A percentile compares a stretch with the other conserved stretches of the same genome.
phyloP scores from a whole-genome alignment of 2,797 vertebrate genomes.

The Hybognathus amarus region DNA sequence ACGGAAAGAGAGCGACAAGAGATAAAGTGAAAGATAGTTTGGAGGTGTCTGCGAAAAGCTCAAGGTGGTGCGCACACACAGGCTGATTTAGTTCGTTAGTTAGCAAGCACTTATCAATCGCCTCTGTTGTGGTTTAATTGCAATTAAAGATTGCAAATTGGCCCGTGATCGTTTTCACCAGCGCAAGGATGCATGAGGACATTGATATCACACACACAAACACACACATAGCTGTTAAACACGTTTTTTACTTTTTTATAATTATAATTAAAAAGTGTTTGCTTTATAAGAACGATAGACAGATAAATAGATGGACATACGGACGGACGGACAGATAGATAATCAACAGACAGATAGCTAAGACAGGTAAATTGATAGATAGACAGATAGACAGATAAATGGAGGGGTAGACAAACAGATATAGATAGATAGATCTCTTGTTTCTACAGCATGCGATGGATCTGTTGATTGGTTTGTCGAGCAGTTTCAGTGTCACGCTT shows the following conservation, averaged over 20 bases:
- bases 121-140: constrained; percentile 77
- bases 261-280: too few species aligned
- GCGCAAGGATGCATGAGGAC: constrained; percentile 60
- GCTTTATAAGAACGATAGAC: too few species aligned
- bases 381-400: not conserved
- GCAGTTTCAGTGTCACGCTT: constrained; percentile 22
- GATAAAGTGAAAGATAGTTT: constrained; percentile 37
- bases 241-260: too few species aligned
- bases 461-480: not conserved
- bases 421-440: not conserved
- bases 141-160: constrained; percentile 78
- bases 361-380: not conserved
- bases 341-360: too few species aligned
- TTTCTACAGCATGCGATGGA: not conserved
- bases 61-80: too few species aligned
- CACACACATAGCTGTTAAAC: constrained; percentile 38
- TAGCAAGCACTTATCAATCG: constrained; percentile 70
- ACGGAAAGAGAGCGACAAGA: constrained; percentile 1
- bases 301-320: too few species aligned
- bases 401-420: too few species aligned
- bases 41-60: not conserved
- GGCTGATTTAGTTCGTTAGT: not conserved
- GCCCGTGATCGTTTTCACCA: constrained; percentile 69
- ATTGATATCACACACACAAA: constrained; percentile 55
- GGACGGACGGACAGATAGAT: accelerated